Base-by-base conservation (phyloP, 64 coral and sea anemone genomes). In the Pocillopora damicornis region DNA sequence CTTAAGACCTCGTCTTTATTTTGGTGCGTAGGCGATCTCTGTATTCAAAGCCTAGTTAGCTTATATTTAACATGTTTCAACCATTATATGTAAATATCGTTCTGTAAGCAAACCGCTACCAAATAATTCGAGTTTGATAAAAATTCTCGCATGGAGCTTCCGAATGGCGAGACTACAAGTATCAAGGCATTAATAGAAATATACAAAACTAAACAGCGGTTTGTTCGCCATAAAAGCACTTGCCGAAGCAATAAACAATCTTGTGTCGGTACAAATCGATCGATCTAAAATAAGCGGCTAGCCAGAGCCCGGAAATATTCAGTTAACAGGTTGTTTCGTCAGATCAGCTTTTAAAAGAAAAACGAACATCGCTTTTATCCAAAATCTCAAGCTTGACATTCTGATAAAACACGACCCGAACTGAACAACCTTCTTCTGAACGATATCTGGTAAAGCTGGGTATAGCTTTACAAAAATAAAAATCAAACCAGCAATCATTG, bases 81-180 rank as follows among this genome's bases (percentile, higher is more conserved):
- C 35, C 62, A 83, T 85, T 67, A 25, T 57, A 85, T 85, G 81
- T 57, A 71, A 85, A 85, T 85, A 59, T 85, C 17, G 16, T 14
- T 73, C 65, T 85, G 81, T 85, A 85, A 85, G 63, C 63, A 85
- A 57, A 71, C 63, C 42, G 22, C 36, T 58, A 13, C 64, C 36
- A 85, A 71, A 38, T 58, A 42, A 85, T 63, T 37, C 37, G 22
- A 85, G 16, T 85, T 85, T 85, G 22, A 57, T 2, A 57, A 58
- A 73, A 18, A 85, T 72, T 72, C 81, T 42, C 45, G 4, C 23
- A 65, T 20, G 56, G 35, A 72, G 81, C 68, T 85, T 56, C 72
- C 36, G n/a, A 66, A 7, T 30, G 63, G 65, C 61, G 37, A 25
- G 60, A 63, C 9, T 71, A 11, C 1, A 11, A 25, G 25, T 20